Base-by-base conservation (phyloP, 2,888 invertebrate species). In the Mechanitis mazaeus region DNA sequence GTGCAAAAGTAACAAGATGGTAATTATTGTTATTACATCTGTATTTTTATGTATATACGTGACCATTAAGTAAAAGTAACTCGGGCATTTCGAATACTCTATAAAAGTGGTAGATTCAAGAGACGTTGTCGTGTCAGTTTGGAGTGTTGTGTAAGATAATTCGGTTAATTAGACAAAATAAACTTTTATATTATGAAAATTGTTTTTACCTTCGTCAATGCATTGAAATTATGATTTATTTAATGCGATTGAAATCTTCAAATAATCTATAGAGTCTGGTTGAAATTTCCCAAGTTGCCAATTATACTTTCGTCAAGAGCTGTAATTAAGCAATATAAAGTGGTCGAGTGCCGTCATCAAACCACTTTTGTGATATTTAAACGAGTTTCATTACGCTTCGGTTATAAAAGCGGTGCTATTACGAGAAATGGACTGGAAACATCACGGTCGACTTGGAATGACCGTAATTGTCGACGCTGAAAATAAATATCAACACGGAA, bases 311-410 rank as follows among this genome's bases (percentile, higher is more conserved):
- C 79, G 86, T 86, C 78, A 83, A 83, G 84, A 81, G 79, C 79
- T 79, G 87, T 87, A 87, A 87, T 89, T 88, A 88, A 86, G 84
- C 84, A 79, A 83, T 79, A 88, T 86, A 87, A 88, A 87, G 83
- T 84, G 83, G 81, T 80, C 76, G 81, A 74, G 75, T 71, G 80
- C 80, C 78, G 83, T 87, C 87, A 88, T 87, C 86, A 83, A 76
- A 83, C 86, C 87, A 87, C 86, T 88, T 87, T 84, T 85, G 87
- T 85, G 83, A 87, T 87, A 85, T 88, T 88, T 85, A 88, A 89
- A 86, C 83, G 86, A 83, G 85, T 87, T 87, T 86, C 83, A 87
- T 87, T 86, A 87, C 85, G 87, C 77, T 86, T 86, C 78, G 83
- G 83, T 83, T 87, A 83, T 87, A 86, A 87, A 87, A 87, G 83